Evolutionary conservation across 2,797 vertebrate species (phyloP), one percentile per base, ranked within the genome.

Genomic region (Lepilemur ruficaudatus): DNA sequence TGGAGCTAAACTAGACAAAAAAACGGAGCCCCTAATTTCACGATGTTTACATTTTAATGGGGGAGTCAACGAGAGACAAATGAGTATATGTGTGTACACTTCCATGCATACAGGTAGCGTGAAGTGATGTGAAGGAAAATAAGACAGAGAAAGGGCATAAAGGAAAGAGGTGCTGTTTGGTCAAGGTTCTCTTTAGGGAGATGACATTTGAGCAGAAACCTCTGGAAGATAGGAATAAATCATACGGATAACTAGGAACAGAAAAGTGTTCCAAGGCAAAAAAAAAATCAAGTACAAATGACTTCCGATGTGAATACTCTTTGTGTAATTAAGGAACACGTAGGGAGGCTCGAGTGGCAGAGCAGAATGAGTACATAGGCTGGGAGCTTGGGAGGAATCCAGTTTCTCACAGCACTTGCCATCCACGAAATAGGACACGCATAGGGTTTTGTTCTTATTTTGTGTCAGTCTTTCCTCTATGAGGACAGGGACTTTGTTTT

Each of bases 381-480:
- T 5, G 0, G 28, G 28, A 30, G 57, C n/a, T 46, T 35, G 12
- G 18, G 20, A 12, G 28, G 57, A 28, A 28, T 4, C 28, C 30
- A 55, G 18, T 17, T 46, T n/a, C 55, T 87, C 35, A 38, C 2
- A 55, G 7, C 4, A 5, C 55, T 18, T 32, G 2, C 4, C 8
- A 4, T 25, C 20, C 28, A 38, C 2, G 30, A 76, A 22, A 35
- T 0, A n/a, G 0, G 22, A 57, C 12, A 13, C 1, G 12, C 59
- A 55, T 10, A 38, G 10, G 46, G 6, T 22, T 83, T 67, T 48
- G 6, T 23, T 81, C 32, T 18, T 76, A 8, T 25, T 67, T 61
- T 41, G 84, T 84, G n/a, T 25, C 46, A 63, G 1, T 69, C 63
- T 89, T 63, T 48, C 20, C 23, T 79, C 43, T 52, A 0, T 18